Conservation (phyloP, 2,113 vertebrate genomes). For the Anhinga rufa region DNA sequence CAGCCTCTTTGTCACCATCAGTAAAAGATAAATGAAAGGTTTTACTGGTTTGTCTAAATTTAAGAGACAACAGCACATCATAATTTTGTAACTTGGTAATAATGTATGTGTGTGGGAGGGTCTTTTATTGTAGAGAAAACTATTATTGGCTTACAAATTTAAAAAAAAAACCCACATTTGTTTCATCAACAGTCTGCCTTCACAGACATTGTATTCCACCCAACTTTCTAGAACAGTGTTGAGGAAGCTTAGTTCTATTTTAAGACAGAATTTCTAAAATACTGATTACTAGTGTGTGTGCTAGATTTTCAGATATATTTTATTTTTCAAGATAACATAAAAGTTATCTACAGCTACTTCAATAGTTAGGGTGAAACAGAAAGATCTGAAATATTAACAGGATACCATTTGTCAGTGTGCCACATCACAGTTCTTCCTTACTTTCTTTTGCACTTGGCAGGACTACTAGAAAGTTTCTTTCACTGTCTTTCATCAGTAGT, state of each 20-base stretch:
- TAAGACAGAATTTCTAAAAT: not conserved
- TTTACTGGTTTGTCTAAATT: not conserved
- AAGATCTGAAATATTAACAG: not conserved
- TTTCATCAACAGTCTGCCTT: not conserved
- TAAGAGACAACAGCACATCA: not conserved
- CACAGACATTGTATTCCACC: not conserved
- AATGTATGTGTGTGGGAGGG: not conserved
- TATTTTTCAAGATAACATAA: not conserved
- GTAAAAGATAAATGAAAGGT: not conserved
- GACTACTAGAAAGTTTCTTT: not conserved
- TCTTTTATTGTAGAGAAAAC: not conserved
- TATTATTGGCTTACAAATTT: not conserved
- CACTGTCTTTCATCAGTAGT: not conserved
- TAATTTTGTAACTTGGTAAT: not conserved
- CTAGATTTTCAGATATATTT: not conserved
- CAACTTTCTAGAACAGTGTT: not conserved
- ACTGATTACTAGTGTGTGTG: not conserved
- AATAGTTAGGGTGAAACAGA: not conserved
- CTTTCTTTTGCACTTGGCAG: not conserved
- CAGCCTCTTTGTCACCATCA: not conserved
- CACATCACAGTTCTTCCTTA: not conserved
- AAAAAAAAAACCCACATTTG: not conserved
- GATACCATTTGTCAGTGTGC: not conserved
- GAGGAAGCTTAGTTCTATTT: not conserved
- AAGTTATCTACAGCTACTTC: not conserved